Base-by-base conservation (phyloP, 2,113 vertebrate species). In the Garra rufa region DNA sequence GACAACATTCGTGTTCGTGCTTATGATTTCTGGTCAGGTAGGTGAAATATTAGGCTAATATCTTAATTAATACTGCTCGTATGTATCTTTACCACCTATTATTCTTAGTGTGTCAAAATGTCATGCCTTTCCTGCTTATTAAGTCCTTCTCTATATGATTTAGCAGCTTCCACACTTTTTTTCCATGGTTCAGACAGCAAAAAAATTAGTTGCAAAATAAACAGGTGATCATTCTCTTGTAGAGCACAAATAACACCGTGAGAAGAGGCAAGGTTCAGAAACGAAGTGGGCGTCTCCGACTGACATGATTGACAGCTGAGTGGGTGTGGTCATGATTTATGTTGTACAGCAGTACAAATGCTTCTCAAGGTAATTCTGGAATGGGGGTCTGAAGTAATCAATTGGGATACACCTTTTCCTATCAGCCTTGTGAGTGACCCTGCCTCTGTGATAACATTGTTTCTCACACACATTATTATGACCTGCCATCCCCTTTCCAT, bases 381-480 rank as follows among this genome's bases (percentile, higher is more conserved):
- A 74, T 24, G 74, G 80, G 76, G 24, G 38, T 8, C 5, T 44
- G 55, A 50, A 61, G 67, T 83, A 75, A 46, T 52, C 85, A 84
- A 76, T 24, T 79, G 73, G 59, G 55, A 65, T 59, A 52, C 70
- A 46, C 85, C 89, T 84, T 88, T 86, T 85, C 71, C 83, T 85
- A 81, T 85, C 34, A 19, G 28, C 75, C 70, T 81, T 80, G 48
- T 82, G 78, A 81, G n/a, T 88, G 63, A 82, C 88, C 82, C 84
- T 85, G 69, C 44, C 80, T 85, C 82, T n/a, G 74, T 77, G 91
- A 91, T 84, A 90, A 89, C 89, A 91, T 91, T 92, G 90, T 91
- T 89, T 65, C 67, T 81, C 81, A 88, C 86, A 86, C 84, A 78
- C 84, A 84, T 87, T 86, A 86, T 79, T 89, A 84, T 30, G 83